Percentiles rank a stretch among this genome's conserved stretches.
Conservation (phyloP, 2,888 invertebrate genomes). For the Caenorhabditis doughertyi region DNA sequence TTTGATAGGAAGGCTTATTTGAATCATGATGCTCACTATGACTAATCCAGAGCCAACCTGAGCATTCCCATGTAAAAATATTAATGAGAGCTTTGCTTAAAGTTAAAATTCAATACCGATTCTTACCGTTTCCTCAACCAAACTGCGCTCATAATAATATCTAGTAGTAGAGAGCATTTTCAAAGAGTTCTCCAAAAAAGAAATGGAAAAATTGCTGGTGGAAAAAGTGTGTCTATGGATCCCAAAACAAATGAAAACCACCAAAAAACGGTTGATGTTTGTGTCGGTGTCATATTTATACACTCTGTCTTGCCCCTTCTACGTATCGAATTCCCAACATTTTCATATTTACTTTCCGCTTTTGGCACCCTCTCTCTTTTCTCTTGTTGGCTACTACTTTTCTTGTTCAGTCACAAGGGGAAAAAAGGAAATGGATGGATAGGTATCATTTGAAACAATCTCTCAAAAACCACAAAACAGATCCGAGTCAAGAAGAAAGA, state of each 20-base stretch:
- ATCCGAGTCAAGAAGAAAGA: constrained; percentile 1
- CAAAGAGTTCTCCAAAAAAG: background rate
- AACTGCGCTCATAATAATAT: constrained; percentile 30
- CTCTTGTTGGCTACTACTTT: background rate
- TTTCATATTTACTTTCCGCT: constrained; percentile 45
- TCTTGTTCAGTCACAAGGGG: constrained; percentile 20
- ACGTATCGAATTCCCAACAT: constrained; percentile 42
- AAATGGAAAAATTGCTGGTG: background rate
- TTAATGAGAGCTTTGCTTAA: background rate
- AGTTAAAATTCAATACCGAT: background rate
- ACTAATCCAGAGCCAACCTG: too few relatives aligned
- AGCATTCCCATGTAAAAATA: too few relatives aligned
- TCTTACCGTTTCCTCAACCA: constrained; percentile 33
- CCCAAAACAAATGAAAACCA: constrained; percentile 23
- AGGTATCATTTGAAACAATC: constrained; percentile 14
- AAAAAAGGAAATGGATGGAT: background rate
- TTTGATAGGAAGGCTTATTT: too few relatives aligned
- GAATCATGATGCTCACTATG: too few relatives aligned
- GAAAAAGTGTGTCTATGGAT: constrained; percentile 5
- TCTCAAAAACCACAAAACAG: constrained; percentile 36
- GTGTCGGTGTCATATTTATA: constrained; percentile 51
- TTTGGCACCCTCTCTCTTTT: constrained; percentile 38
- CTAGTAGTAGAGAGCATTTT: constrained; percentile 37
- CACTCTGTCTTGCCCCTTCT: constrained; percentile 3
- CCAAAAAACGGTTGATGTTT: constrained; percentile 41